Evolutionary conservation across 2,888 invertebrate species (phyloP), one percentile per base, ranked within the genome.

Genomic region (Vesta saturnalis): DNA sequence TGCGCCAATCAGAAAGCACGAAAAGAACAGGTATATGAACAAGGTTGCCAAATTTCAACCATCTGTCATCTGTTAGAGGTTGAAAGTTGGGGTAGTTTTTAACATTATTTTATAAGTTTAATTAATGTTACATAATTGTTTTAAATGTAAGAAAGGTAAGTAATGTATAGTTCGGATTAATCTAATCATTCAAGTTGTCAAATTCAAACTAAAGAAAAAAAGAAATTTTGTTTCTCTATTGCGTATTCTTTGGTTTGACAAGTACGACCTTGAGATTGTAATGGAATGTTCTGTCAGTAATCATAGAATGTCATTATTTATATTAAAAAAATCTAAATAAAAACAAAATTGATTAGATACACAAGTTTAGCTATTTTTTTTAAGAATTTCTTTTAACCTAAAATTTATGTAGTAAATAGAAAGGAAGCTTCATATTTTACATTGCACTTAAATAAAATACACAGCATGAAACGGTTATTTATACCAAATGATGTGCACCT

Each of bases 91-190:
- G 69, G 66, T 19, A 71, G 61, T 71, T 73, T 59, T 67, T 64
- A 69, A 57, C 47, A 64, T 67, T 71, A 68, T 62, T 68, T 72
- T 71, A 63, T 71, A 61, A 57, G 30, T 61, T 63, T 67, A 67
- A 70, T 71, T 70, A 61, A 74, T 74, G 74, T 72, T 71, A 54
- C 70, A 72, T 67, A 70, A 58, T 58, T 61, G 71, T 64, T 66
- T 69, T 60, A 71, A 72, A 72, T 70, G 71, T 61, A 72, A 72
- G 69, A 70, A 70, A 69, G 71, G 68, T 71, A 56, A 61, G 63
- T 56, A 30, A 49, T 39, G 39, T 56, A 15, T n/a, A n/a, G n/a
- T n/a, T 16, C 16, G 18, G 19, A 47, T 22, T 19, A 43, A 46
- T n/a, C 8, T n/a, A 39, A 3, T 3, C 35, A 56, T 46, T 30